Percentiles rank a stretch among this genome's conserved stretches.
Conservation (phyloP, 2,797 vertebrate genomes). For the Moxostoma hubbsi region DNA sequence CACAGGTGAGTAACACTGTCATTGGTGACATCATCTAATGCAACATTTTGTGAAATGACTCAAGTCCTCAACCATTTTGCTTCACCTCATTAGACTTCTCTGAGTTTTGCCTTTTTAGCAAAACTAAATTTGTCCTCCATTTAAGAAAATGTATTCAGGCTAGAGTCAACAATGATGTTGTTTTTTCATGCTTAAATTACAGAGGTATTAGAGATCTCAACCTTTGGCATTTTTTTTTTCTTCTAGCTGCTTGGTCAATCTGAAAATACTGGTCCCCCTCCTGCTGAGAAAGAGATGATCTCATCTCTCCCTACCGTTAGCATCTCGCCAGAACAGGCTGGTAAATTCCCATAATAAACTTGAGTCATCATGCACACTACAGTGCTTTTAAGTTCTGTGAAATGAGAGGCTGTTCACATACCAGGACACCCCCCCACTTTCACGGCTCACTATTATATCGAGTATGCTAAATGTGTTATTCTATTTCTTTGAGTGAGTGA, state of each 20-base stretch:
- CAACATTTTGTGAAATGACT: slow-evolving; percentile 14
- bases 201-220: not conserved
- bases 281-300: slow-evolving; percentile 89
- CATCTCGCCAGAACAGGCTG: slow-evolving; percentile 88
- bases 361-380: slow-evolving; percentile 44
- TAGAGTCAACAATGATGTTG: not conserved
- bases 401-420: slow-evolving; percentile 42
- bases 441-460: too few species aligned
- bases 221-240: not conserved
- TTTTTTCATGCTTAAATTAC: slow-evolving; percentile 1
- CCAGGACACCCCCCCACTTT: slow-evolving; percentile 32
- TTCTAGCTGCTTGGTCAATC: slow-evolving; percentile 87
- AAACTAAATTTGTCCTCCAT: not conserved
- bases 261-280: slow-evolving; percentile 87
- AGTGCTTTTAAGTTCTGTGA: slow-evolving; percentile 31
- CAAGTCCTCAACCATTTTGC: slow-evolving; percentile 24
- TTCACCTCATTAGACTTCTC: not conserved
- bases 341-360: slow-evolving; percentile 59
- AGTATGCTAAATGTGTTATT: too few species aligned
- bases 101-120: not conserved
- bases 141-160: not conserved
- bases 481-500: too few species aligned
- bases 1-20: slow-evolving; percentile 82
- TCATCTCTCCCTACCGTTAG: slow-evolving; percentile 87
- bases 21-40: slow-evolving; percentile 1